phyloP scores from a whole-genome alignment of 1,140 invertebrate genomes.

The Zelostemma sp. region DNA sequence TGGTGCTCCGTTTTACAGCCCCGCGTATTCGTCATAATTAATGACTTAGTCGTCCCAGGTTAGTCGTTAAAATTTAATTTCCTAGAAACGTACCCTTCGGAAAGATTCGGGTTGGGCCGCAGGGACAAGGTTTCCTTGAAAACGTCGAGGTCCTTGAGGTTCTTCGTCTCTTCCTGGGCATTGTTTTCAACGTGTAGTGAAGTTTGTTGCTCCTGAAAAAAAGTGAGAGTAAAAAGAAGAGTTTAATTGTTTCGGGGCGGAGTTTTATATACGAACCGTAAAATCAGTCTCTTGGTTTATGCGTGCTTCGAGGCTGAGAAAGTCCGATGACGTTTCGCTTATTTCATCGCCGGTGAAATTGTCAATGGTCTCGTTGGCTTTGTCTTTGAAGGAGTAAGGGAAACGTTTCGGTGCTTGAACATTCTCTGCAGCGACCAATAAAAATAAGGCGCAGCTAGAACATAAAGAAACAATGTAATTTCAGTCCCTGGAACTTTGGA shows the following conservation, averaged over 20 bases:
- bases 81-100: constrained; percentile 62
- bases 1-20: too few species aligned
- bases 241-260: constrained; percentile 5
- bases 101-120: constrained; percentile 55
- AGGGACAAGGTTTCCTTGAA: constrained; percentile 55
- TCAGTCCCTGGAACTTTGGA: too few species aligned
- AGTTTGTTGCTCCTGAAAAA: constrained; percentile 38
- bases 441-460: constrained; percentile 61
- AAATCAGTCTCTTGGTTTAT: constrained; percentile 6
- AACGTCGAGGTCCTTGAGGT: constrained; percentile 44
- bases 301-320: constrained; percentile 3
- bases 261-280: constrained; percentile 12
- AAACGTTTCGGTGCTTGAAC: constrained; percentile 24
- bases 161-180: constrained; percentile 15
- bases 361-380: constrained; percentile 18
- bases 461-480: too few species aligned
- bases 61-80: too few species aligned
- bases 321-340: not conserved
- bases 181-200: not conserved
- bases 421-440: constrained; percentile 58
- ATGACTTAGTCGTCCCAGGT: too few species aligned
- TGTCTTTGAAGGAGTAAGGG: constrained; percentile 24
- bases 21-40: too few species aligned
- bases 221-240: constrained; percentile 4
- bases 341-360: constrained; percentile 41